phyloP scores from a whole-genome alignment of 1,140 invertebrate genomes.

The Cardiocondyla obscurior region DNA sequence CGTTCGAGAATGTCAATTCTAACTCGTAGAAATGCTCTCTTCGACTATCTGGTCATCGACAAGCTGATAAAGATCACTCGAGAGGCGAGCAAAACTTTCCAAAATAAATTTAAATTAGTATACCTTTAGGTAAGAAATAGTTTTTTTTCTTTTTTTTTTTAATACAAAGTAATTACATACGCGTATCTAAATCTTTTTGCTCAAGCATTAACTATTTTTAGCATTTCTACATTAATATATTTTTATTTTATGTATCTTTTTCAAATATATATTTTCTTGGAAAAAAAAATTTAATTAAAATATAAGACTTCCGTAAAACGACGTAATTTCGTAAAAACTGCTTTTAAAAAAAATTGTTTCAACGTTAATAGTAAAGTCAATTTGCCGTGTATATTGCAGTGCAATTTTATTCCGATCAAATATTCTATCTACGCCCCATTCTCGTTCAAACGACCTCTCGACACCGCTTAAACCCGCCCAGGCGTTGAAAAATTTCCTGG shows the following conservation, averaged over 20 bases:
- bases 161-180: too few species aligned
- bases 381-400: not conserved
- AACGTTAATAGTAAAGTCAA: conserved; percentile 1
- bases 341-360: not conserved
- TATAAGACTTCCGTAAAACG: not conserved
- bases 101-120: not conserved
- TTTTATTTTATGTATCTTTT: too few species aligned
- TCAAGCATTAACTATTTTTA: too few species aligned
- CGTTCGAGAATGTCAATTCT: conserved; percentile 23
- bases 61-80: not conserved
- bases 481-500: conserved; percentile 4
- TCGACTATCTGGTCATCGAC: not conserved
- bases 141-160: not conserved
- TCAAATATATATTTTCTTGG: not conserved
- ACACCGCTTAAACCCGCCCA: not conserved
- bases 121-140: not conserved
- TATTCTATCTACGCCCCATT: conserved; percentile 17
- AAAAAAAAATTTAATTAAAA: not conserved
- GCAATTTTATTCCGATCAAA: conserved; percentile 8
- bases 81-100: not conserved
- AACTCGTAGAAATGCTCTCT: conserved; percentile 6
- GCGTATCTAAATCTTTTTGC: too few species aligned
- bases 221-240: too few species aligned
- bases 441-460: conserved; percentile 4
- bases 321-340: not conserved